Percentiles rank a stretch among this genome's conserved stretches.
Conservation (phyloP, 2,113 vertebrate genomes). For the Alethe castanea region DNA sequence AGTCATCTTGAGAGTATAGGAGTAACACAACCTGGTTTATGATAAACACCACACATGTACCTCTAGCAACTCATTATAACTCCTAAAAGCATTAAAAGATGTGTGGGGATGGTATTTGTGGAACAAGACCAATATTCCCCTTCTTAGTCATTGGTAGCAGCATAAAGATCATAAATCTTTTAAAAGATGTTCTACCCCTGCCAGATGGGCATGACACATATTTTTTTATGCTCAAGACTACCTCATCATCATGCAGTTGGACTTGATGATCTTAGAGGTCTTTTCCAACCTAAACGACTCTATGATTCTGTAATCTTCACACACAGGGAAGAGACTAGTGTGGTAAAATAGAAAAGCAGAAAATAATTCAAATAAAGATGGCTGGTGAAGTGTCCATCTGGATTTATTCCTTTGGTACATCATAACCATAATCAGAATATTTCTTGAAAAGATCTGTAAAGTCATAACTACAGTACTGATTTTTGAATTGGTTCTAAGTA, state of each 20-base stretch:
- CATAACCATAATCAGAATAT: background rate
- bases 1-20: background rate
- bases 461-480: background rate
- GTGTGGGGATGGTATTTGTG: background rate
- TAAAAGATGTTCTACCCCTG: background rate
- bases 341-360: background rate
- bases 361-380: background rate
- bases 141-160: background rate
- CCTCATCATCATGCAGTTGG: rapidly evolving
- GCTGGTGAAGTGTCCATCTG: background rate
- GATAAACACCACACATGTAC: background rate
- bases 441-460: background rate
- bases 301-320: background rate
- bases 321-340: background rate
- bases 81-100: background rate
- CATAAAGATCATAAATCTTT: background rate
- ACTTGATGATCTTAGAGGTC: background rate
- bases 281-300: background rate
- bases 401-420: background rate
- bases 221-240: background rate
- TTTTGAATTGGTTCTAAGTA: background rate
- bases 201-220: rapidly evolving
- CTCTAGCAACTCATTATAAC: background rate
- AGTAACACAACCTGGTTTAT: background rate
- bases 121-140: background rate